A percentile compares a stretch with the other conserved stretches of the same genome.
phyloP scores from a whole-genome alignment of 2,797 vertebrate genomes.

The Bryconaethiops microstoma region DNA sequence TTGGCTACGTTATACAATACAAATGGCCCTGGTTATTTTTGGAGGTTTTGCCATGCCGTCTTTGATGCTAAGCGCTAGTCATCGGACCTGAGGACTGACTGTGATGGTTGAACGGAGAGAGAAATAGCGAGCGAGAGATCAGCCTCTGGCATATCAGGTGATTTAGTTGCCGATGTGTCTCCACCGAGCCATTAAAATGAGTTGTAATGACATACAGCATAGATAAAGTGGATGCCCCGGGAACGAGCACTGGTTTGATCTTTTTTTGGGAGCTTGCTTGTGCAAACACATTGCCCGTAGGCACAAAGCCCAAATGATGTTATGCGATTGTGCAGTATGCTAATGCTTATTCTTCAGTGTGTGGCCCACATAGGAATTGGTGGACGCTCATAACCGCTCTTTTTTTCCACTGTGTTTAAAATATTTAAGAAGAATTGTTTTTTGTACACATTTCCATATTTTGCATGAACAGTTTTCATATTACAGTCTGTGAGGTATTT shows the following conservation, averaged over 20 bases:
- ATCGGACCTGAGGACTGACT: slow-evolving; percentile 2
- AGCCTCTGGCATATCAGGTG: slow-evolving; percentile 46
- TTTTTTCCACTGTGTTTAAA: not conserved
- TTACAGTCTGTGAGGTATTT: no score
- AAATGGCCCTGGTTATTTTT: slow-evolving; percentile 16
- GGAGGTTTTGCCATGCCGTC: slow-evolving; percentile 3
- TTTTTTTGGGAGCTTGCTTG: slow-evolving; percentile 41
- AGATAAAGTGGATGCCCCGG: slow-evolving; percentile 36
- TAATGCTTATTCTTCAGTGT: slow-evolving; percentile 39
- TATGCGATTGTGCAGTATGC: slow-evolving; percentile 30
- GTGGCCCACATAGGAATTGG: slow-evolving; percentile 28
- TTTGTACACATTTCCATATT: not conserved
- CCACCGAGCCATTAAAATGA: slow-evolving; percentile 44
- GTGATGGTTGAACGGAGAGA: not conserved
- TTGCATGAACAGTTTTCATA: not conserved
- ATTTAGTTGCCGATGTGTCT: slow-evolving; percentile 46
- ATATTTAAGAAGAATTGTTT: not conserved
- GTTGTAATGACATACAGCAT: slow-evolving; percentile 46
- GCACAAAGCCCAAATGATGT: slow-evolving; percentile 27
- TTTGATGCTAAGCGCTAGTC: slow-evolving; percentile 15
- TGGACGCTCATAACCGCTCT: not conserved
- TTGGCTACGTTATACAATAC: slow-evolving; percentile 2
- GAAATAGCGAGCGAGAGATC: not conserved
- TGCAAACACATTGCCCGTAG: slow-evolving; percentile 47
- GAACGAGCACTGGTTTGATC: slow-evolving; percentile 41